phyloP scores from a whole-genome alignment of 2,113 vertebrate genomes.

The Lycaon pictus region DNA sequence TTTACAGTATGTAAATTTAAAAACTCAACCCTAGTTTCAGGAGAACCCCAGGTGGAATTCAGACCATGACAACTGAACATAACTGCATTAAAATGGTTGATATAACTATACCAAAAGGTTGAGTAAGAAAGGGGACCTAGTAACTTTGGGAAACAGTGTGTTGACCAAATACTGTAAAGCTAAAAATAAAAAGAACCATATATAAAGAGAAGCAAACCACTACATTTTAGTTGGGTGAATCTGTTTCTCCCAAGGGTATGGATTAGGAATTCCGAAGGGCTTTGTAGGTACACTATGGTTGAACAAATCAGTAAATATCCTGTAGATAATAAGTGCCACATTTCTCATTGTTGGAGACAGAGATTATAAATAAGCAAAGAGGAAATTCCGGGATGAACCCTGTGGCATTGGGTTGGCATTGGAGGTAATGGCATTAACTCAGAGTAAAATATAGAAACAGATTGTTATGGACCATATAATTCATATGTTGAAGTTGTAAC shows the following conservation, averaged over 20 bases:
- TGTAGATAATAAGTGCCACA: neutral
- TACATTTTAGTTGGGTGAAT: neutral
- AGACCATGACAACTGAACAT: neutral
- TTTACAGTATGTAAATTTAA: neutral
- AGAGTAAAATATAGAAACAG: neutral
- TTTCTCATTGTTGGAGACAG: conserved; percentile 7
- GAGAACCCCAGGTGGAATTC: neutral
- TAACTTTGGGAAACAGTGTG: neutral
- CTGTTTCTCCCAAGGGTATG: neutral
- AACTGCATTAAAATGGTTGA: neutral
- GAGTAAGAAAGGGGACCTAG: neutral
- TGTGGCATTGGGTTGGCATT: neutral
- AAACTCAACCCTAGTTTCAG: neutral
- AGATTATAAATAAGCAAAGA: neutral
- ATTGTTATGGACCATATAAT: neutral
- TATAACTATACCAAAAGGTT: neutral
- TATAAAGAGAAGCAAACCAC: neutral
- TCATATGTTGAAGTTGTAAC: neutral
- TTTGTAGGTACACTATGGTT: neutral
- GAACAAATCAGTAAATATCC: neutral
- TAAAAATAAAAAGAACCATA: neutral
- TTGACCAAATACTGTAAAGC: neutral
- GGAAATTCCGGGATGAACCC: neutral
- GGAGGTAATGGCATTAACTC: neutral
- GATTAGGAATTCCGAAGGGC: neutral